Conservation (phyloP, 92 coral and sea anemone species). For the Paramuricea clavata region DNA sequence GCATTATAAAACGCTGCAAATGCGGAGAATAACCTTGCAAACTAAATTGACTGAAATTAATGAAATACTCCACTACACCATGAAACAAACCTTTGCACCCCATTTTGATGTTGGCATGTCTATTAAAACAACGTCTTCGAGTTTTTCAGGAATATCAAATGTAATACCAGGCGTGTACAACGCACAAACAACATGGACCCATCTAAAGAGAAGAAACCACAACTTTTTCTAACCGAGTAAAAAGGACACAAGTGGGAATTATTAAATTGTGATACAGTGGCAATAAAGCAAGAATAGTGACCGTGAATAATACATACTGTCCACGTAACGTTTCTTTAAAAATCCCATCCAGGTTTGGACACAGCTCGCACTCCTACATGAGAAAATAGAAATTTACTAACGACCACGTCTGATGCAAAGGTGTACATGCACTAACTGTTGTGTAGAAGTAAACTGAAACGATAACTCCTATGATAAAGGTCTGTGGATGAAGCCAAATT, state of each 20-base stretch:
- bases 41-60: no score
- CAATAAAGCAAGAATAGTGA: no score
- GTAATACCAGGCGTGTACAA: slow-evolving; percentile 98
- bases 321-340: slow-evolving; percentile 95
- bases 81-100: slow-evolving; percentile 85
- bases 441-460: no score
- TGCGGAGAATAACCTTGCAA: no score
- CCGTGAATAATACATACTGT: slow-evolving; percentile 76
- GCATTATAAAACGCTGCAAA: no score
- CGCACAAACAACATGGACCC: slow-evolving; percentile 98
- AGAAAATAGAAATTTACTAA: not conserved
- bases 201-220: slow-evolving; percentile 54
- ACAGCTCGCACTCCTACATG: slow-evolving; percentile 89
- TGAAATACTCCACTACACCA: no score
- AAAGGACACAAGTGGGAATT: not conserved
- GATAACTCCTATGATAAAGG: no score
- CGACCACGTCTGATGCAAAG: no score
- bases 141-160: slow-evolving; percentile 91
- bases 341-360: slow-evolving; percentile 97
- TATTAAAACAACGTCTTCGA: slow-evolving; percentile 88
- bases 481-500: no score
- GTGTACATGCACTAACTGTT: no score
- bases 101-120: slow-evolving; percentile 92
- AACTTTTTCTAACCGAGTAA: not conserved
- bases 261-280: not conserved